phyloP scores from a whole-genome alignment of 2,113 vertebrate species.

The Nothocercus julius region DNA sequence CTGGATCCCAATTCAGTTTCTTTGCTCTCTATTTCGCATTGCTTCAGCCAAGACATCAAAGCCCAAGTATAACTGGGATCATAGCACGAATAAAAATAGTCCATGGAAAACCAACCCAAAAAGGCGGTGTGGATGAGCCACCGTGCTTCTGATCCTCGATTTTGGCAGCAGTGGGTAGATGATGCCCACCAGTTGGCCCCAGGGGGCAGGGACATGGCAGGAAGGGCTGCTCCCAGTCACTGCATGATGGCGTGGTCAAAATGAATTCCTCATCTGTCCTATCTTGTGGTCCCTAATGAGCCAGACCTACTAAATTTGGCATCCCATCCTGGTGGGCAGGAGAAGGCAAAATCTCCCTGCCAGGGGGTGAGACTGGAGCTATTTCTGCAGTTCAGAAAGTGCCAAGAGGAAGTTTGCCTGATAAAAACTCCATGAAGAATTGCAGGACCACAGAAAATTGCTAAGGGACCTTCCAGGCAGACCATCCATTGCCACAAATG shows the following conservation, averaged over 20 bases:
- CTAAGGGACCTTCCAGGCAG: neutral
- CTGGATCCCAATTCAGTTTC: conserved; percentile 41
- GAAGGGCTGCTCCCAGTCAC: neutral
- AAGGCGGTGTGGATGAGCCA: conserved; percentile 37
- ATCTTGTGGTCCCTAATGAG: neutral
- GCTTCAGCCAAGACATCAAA: conserved; percentile 61
- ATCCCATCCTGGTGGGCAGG: conserved; percentile 10
- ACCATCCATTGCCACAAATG: neutral
- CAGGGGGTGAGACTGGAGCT: conserved; percentile 11
- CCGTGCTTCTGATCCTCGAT: neutral
- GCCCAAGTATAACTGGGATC: conserved; percentile 38
- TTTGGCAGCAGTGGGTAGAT: neutral
- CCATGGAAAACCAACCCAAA: conserved; percentile 15
- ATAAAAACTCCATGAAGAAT: neutral
- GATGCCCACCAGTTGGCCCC: neutral
- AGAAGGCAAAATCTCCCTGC: conserved; percentile 17
- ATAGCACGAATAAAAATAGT: conserved; percentile 44
- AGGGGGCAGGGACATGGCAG: neutral
- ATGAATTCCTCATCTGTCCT: neutral
- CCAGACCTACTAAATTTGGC: neutral
- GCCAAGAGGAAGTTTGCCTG: conserved; percentile 33
- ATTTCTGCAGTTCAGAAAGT: conserved; percentile 20
- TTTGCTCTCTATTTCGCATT: conserved; percentile 52
- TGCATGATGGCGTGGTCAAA: rapidly evolving
- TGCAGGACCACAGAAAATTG: neutral